These are phyloP conservation scores for Pelochelys cantorii DNA, from an alignment of 2,797 vertebrate species.

Conservation along the genomic window DNA sequence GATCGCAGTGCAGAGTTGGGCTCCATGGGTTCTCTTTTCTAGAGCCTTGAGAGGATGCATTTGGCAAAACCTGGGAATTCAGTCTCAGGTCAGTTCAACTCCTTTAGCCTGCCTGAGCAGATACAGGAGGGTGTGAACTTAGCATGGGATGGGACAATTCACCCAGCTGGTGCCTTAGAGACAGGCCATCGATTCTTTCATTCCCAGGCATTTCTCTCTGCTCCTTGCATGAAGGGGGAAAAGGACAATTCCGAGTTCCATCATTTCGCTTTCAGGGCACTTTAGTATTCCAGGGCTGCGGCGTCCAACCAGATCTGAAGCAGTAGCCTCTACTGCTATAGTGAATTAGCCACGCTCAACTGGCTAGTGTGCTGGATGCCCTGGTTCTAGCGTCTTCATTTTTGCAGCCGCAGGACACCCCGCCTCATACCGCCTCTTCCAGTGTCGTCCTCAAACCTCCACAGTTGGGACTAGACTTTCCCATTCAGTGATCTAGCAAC, in stretches of 20 bases:
- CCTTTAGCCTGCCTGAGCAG: constrained; percentile 53
- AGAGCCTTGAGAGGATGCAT: neutral
- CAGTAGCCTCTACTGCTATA: too few species aligned
- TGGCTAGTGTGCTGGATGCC: too few species aligned
- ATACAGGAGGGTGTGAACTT: constrained; percentile 56
- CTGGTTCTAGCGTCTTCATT: neutral
- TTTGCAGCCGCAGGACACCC: accelerated
- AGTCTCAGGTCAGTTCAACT: constrained; percentile 34
- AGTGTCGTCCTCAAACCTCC: neutral
- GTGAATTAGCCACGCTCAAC: too few species aligned
- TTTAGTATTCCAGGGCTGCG: neutral
- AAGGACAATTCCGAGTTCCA: neutral
- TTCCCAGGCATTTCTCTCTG: constrained; percentile 55
- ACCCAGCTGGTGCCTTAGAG: constrained; percentile 70
- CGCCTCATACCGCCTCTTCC: neutral
- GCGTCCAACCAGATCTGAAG: too few species aligned
- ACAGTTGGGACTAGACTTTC: neutral
- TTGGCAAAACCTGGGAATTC: constrained; percentile 62
- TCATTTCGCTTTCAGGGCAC: neutral
- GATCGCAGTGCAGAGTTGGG: accelerated
- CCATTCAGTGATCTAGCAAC: accelerated
- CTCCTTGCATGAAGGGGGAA: neutral
- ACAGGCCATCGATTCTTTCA: constrained; percentile 61
- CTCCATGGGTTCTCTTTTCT: neutral
- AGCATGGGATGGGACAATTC: constrained; percentile 67